Evolutionary conservation across 2,797 vertebrate species (phyloP), one percentile per base, ranked within the genome.

Genomic region (Gephyroberyx darwinii): DNA sequence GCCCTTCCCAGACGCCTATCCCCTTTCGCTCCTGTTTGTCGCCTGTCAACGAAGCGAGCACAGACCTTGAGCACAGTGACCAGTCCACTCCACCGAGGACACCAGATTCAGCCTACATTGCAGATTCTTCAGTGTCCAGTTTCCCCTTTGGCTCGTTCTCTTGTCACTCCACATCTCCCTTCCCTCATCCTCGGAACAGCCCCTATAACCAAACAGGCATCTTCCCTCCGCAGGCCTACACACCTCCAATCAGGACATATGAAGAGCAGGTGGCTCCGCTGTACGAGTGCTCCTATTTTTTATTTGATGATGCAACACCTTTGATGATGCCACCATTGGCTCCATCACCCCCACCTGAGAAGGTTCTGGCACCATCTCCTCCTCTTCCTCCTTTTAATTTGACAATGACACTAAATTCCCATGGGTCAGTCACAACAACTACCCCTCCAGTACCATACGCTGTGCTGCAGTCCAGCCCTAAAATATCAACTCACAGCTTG

Each of bases 31-130:
- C 94, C 69, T 96, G 93, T 58, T 91, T 99, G 64, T 99, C 97
- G 0, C 98, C 98, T 0, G 97, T 98, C 62, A 97, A 94, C 0
- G 98, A 99, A 85, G 96, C 95, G 2, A 96, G 96, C 85, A 89
- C 95, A 0, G 96, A 98, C 71, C 89, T 95, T 0, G 97, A 98
- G 71, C 77, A 92, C 85, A 91, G 91, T 16, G 93, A 94, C 55
- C 83, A 87, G 74, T 90, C 87, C 53, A 93, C 92, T 56, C 92
- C 93, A 16, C 88, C 92, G 12, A 85, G 67, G 75, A 89, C 92
- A 19, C 93, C 93, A 0, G 92, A 94, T 45, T 85, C 88, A 16
- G 58, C 74, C 45, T 79, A 81, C 33, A 53, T 75, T 1, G 82
- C 85, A 0, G 62, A 92, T 33, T 86, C 66, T 1, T 80, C 84